Conservation (phyloP, 2,797 vertebrate genomes). For the Denticeps clupeoides region DNA sequence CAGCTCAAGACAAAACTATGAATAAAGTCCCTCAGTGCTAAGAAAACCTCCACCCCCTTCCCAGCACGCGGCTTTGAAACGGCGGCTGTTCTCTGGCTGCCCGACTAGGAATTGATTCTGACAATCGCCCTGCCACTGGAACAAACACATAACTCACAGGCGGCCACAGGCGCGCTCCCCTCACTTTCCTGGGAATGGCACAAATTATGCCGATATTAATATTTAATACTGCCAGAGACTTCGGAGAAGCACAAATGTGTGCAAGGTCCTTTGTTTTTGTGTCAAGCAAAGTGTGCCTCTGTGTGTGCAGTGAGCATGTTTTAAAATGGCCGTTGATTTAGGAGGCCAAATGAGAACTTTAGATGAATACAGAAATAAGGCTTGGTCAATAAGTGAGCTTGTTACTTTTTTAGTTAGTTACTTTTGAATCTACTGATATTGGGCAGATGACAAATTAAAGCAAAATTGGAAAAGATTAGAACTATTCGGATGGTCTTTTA, state of each 20-base stretch:
- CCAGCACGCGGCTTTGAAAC: slow-evolving; percentile 25
- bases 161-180: slow-evolving; percentile 40
- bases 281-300: slow-evolving; percentile 56
- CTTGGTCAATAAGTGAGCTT: too few species aligned
- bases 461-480: too few species aligned
- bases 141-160: slow-evolving; percentile 53
- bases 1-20: too few species aligned
- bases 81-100: slow-evolving; percentile 51
- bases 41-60: slow-evolving; percentile 14
- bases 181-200: slow-evolving; percentile 41
- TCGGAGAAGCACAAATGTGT: slow-evolving; percentile 51
- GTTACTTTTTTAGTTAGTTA: too few species aligned
- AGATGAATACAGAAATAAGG: neutral
- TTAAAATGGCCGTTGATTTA: slow-evolving; percentile 3
- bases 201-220: slow-evolving; percentile 67
- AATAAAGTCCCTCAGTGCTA: neutral
- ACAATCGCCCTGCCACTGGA: slow-evolving; percentile 58
- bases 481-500: too few species aligned
- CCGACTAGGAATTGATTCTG: slow-evolving; percentile 52
- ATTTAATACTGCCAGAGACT: slow-evolving; percentile 63
- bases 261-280: slow-evolving; percentile 60
- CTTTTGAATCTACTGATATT: too few species aligned
- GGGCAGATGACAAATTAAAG: too few species aligned
- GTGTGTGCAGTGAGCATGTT: slow-evolving; percentile 42
- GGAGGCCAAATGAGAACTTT: neutral